These are phyloP conservation scores for Cricetomys ansorgei DNA, from an alignment of 2,113 vertebrate species.

Conservation along the genomic window DNA sequence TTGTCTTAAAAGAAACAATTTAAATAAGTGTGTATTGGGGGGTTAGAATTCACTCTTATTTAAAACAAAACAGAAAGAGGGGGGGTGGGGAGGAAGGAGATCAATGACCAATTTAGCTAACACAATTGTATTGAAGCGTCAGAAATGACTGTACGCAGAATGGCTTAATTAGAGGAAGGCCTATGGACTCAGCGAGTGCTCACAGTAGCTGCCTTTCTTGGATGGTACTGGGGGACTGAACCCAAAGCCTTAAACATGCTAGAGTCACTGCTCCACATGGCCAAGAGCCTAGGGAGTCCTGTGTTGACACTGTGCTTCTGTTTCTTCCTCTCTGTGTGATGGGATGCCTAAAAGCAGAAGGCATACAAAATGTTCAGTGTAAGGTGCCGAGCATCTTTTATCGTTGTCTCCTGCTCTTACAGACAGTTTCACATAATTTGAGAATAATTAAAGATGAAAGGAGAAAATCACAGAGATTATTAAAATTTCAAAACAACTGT, in stretches of 20 bases:
- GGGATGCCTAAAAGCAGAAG: neutral
- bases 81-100: too few species aligned
- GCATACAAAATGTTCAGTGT: neutral
- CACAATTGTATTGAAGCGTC: neutral
- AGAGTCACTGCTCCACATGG: neutral
- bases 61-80: too few species aligned
- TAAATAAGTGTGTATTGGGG: neutral
- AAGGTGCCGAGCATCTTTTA: neutral
- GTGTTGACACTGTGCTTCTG: neutral
- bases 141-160: neutral
- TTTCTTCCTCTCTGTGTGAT: neutral
- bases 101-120: too few species aligned
- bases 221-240: too few species aligned
- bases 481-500: slow-evolving; percentile 42
- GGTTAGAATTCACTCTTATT: too few species aligned
- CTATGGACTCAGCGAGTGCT: neutral
- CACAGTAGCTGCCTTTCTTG: neutral
- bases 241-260: too few species aligned
- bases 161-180: neutral
- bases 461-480: slow-evolving; percentile 37
- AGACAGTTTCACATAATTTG: slow-evolving; percentile 31
- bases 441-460: slow-evolving; percentile 53
- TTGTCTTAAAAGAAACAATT: neutral
- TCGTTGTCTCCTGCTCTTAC: neutral
- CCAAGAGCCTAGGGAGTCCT: neutral